Conservation (phyloP, 2,113 vertebrate genomes). For the Alces alces region DNA sequence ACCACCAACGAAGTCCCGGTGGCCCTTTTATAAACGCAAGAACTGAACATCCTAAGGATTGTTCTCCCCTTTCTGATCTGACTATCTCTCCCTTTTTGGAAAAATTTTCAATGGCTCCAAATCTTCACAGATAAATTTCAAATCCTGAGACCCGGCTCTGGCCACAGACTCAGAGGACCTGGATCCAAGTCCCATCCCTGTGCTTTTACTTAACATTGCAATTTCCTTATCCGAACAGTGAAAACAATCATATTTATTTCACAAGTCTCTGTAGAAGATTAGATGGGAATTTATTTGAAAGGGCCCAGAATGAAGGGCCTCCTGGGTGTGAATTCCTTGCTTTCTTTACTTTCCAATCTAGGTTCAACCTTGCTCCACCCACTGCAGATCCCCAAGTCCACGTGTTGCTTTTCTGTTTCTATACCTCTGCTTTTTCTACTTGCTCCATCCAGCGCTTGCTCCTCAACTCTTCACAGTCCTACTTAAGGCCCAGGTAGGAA, state of each 20-base stretch:
- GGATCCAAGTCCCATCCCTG: neutral
- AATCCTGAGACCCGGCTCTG: neutral
- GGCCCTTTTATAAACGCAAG: neutral
- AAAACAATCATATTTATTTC: neutral
- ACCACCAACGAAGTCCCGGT: neutral
- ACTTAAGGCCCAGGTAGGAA: neutral
- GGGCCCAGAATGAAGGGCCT: neutral
- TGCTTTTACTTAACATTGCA: neutral
- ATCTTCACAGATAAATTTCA: neutral
- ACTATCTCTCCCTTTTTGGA: neutral
- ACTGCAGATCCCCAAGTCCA: fast-evolving
- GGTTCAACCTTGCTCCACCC: neutral
- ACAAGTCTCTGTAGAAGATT: neutral
- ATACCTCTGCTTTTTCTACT: neutral
- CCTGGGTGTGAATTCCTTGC: neutral
- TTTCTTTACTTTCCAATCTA: neutral
- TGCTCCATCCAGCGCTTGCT: neutral
- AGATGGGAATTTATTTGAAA: neutral
- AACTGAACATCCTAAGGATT: neutral
- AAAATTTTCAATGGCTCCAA: neutral
- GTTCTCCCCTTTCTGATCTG: neutral
- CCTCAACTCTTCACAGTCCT: neutral
- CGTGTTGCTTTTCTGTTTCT: neutral
- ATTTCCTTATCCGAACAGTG: neutral
- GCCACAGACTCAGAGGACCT: neutral